These are phyloP conservation scores for Eumerus sabulonum DNA, from an alignment of 2,888 invertebrate genomes.

Conservation along the genomic window DNA sequence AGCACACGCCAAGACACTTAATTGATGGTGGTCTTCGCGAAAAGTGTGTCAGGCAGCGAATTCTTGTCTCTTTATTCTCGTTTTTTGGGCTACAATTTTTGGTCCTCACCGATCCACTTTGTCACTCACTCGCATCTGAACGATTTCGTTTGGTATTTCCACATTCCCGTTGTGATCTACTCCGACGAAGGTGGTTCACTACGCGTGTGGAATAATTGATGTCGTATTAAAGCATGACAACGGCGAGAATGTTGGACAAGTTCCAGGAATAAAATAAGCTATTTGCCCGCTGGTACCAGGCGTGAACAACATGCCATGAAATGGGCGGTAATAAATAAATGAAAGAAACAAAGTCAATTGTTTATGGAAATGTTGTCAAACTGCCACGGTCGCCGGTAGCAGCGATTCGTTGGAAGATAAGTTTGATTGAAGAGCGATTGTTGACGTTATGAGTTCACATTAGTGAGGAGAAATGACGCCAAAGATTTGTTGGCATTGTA, in stretches of 20 bases:
- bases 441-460: constrained; percentile 17
- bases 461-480: background rate
- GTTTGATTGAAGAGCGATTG: constrained; percentile 2
- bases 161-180: constrained; percentile 4
- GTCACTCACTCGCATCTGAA: constrained; percentile 6
- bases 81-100: constrained; percentile 2
- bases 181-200: constrained; percentile 14
- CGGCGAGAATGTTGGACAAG: constrained; percentile 6
- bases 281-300: constrained; percentile 8
- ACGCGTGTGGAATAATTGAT: constrained; percentile 46
- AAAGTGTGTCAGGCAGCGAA: constrained; percentile 60
- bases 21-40: constrained; percentile 39
- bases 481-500: too few relatives aligned
- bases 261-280: constrained; percentile 23
- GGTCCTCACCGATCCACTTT: too few relatives aligned
- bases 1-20: constrained; percentile 48
- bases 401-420: constrained; percentile 16
- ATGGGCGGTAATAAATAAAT: too few relatives aligned
- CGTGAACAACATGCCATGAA: background rate
- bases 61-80: background rate
- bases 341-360: constrained; percentile 11
- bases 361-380: background rate
- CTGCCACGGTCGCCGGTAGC: background rate
- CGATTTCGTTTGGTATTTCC: constrained; percentile 13
- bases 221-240: constrained; percentile 18